Evolutionary conservation across 2,888 invertebrate genomes (phyloP).

Genomic region (Panopea generosa): DNA sequence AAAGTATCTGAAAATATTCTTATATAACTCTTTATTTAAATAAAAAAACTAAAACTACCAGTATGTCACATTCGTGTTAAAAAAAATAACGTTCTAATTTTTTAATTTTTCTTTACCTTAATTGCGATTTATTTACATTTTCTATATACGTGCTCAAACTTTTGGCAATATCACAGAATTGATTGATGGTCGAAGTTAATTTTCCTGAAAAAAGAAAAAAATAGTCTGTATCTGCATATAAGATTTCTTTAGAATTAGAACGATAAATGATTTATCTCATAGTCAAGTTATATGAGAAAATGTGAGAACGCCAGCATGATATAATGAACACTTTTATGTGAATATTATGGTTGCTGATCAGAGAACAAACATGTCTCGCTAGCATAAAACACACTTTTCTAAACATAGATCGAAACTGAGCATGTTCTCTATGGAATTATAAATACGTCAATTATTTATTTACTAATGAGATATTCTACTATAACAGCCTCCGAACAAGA

Average conservation of each 20-base stretch:
- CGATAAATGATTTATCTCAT: no score
- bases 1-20: no score
- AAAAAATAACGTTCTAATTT: no score
- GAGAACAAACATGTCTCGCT: neutral
- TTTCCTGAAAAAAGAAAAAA: slow-evolving; percentile 64
- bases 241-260: no score
- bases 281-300: no score
- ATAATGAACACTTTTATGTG: neutral
- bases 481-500: no score
- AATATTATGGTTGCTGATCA: neutral
- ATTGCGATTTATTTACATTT: slow-evolving; percentile 39
- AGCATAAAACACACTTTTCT: no score
- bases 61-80: neutral
- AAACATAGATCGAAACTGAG: no score
- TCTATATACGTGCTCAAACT: slow-evolving; percentile 41
- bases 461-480: no score
- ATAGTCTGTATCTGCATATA: neutral
- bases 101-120: slow-evolving; percentile 24
- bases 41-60: neutral
- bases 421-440: no score
- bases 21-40: no score
- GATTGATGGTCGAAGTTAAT: slow-evolving; percentile 64
- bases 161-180: slow-evolving; percentile 58
- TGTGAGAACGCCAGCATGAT: neutral
- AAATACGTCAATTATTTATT: no score